Base-by-base conservation (phyloP, 2,888 invertebrate species). In the Cybosia mesomella region DNA sequence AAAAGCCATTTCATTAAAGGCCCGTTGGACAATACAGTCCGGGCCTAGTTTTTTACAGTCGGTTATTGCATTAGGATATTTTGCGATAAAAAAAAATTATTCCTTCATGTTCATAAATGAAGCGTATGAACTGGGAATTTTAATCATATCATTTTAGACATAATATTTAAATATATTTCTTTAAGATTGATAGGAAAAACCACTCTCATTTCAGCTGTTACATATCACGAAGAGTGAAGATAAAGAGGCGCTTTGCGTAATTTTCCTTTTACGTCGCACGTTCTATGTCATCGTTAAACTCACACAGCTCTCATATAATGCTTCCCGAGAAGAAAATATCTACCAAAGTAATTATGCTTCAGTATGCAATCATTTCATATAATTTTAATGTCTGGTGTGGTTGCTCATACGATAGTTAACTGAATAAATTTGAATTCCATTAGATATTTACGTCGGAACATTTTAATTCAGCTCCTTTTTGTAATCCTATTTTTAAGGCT, bases 141-240 rank as follows among this genome's bases (percentile, higher is more conserved):
- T 9, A 49, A 9, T 49, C n/a, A 18, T 49, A 0, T 49, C 5
- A 3, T 49, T 49, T 49, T 49, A 1, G n/a, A 9, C 8, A 18
- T 5, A 1, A 43, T 18, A 15, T 43, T 49, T 18, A n/a, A n/a
- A 49, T 49, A n/a, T 49, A n/a, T 49, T 49, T 49, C 9, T 49
- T 49, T 49, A 49, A 49, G 49, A 49, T 49, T n/a, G 49, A 49
- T 49, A 58, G 32, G 32, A 58, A 2, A 62, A 57, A 63, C 49
- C 49, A 49, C 49, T 49, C 49, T 49, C 49, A 49, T n/a, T 49
- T 49, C n/a, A 49, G 49, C n/a, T 49, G 49, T 49, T 9, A 18
- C 49, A 49, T 49, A 49, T 49, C 49, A n/a, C 49, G n/a, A n/a
- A 5, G 43, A 49, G 49, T 49, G 49, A 55, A 55, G 63, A 54